Percentiles rank a stretch among this genome's conserved stretches.
Conservation (phyloP, 2,797 vertebrate genomes). For the Malacoctenus gilli region DNA sequence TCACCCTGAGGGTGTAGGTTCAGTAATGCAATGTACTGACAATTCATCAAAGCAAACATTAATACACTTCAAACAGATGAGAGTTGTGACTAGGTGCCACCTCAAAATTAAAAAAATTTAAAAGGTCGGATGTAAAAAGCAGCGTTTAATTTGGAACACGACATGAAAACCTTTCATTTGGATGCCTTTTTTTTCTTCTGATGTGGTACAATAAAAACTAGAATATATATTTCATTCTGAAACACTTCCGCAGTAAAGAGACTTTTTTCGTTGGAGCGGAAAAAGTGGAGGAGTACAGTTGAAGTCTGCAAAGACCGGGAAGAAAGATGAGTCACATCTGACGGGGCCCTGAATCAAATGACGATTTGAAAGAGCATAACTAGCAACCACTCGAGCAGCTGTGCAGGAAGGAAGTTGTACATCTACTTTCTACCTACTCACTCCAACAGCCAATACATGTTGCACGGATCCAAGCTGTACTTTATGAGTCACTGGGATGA, state of each 20-base stretch:
- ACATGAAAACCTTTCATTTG: not conserved
- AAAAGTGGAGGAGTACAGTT: slow-evolving; percentile 13
- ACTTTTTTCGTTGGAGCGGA: slow-evolving; percentile 5
- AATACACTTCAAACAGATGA: not conserved
- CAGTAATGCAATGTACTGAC: slow-evolving; percentile 2
- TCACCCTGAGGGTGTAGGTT: slow-evolving; percentile 4
- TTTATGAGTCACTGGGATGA: not conserved
- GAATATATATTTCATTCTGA: slow-evolving; percentile 8
- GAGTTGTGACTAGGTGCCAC: not conserved
- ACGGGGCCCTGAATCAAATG: slow-evolving; percentile 11
- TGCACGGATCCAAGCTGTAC: not conserved
- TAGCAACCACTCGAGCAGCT: slow-evolving; percentile 22
- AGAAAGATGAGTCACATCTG: slow-evolving; percentile 45
- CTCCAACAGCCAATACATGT: slow-evolving; percentile 7
- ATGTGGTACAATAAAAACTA: slow-evolving; percentile 2
- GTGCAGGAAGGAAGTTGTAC: slow-evolving; percentile 16
- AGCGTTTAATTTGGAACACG: slow-evolving; percentile 1
- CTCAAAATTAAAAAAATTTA: slow-evolving; percentile 4
- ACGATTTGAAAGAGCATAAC: slow-evolving; percentile 28
- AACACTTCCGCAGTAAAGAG: slow-evolving; percentile 8
- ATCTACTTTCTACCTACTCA: slow-evolving; percentile 11
- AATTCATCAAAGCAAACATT: slow-evolving; percentile 19
- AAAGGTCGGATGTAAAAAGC: not conserved
- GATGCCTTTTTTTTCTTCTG: not conserved
- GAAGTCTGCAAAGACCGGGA: slow-evolving; percentile 9